Percentiles rank a stretch among this genome's conserved stretches.
phyloP scores from a whole-genome alignment of 2,113 vertebrate genomes.

The Halichoerus grypus region DNA sequence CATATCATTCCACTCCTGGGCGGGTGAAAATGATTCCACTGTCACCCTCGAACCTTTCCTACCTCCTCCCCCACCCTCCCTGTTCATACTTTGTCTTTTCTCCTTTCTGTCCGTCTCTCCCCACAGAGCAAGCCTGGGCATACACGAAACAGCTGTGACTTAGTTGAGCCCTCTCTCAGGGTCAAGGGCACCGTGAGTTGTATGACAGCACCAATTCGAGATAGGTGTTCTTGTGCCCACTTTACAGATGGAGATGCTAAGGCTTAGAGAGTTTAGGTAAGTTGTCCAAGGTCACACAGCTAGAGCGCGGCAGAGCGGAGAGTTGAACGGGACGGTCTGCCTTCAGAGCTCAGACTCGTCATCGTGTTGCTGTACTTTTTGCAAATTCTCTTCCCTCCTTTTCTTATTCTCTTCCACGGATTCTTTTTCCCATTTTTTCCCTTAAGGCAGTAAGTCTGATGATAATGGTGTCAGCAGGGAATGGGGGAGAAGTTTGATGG shows the following conservation, averaged over 20 bases:
- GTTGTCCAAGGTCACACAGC: not conserved
- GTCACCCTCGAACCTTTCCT: not conserved
- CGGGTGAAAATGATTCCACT: not conserved
- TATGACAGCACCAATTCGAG: not conserved
- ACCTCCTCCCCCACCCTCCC: too few species aligned
- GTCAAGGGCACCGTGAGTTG: accelerated
- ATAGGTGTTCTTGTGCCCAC: not conserved
- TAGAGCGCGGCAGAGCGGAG: not conserved
- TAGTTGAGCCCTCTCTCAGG: accelerated
- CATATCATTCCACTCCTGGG: not conserved
- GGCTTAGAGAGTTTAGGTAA: not conserved
- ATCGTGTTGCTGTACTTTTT: too few species aligned
- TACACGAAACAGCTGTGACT: not conserved
- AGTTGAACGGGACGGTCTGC: not conserved
- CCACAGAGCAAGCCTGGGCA: not conserved
- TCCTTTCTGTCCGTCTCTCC: not conserved
- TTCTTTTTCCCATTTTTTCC: not conserved
- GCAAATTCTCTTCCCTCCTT: not conserved
- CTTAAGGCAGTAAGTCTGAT: not conserved
- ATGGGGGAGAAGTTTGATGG: not conserved
- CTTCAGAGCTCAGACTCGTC: not conserved
- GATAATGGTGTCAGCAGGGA: too few species aligned
- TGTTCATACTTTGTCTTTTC: not conserved
- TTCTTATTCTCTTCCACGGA: too few species aligned
- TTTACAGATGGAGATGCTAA: not conserved